These are phyloP conservation scores for Andrena hattorfiana DNA, from an alignment of 2,888 invertebrate genomes.

Conservation along the genomic window DNA sequence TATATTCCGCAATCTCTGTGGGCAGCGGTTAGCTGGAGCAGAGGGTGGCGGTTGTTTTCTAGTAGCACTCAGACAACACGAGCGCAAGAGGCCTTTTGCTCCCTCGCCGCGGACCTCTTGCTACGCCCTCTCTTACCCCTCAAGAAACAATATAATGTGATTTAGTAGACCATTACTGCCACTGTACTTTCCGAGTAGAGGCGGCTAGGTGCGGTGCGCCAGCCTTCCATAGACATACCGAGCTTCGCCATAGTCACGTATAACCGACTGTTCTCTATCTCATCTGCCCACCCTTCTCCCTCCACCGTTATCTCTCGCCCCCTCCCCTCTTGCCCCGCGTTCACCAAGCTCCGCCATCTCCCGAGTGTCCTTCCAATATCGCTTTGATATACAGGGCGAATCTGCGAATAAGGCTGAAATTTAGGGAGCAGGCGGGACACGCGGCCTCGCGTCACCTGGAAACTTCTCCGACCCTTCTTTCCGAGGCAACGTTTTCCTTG, in stretches of 20 bases:
- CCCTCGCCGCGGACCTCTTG: slow-evolving; percentile 57
- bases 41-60: slow-evolving; percentile 53
- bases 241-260: slow-evolving; percentile 71
- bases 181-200: slow-evolving; percentile 79
- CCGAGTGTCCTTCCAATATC: slow-evolving; percentile 38
- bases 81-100: slow-evolving; percentile 56
- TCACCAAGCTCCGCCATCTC: not conserved
- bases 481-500: not conserved
- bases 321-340: not conserved
- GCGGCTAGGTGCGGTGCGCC: slow-evolving; percentile 75
- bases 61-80: slow-evolving; percentile 54
- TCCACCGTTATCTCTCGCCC: slow-evolving; percentile 25
- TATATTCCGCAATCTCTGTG: slow-evolving; percentile 69
- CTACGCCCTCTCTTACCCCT: slow-evolving; percentile 66
- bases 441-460: not conserved
- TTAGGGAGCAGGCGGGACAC: not conserved
- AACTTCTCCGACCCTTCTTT: not conserved
- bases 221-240: slow-evolving; percentile 70
- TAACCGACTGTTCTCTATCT: slow-evolving; percentile 74
- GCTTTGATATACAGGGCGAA: slow-evolving; percentile 29
- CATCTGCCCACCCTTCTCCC: slow-evolving; percentile 51
- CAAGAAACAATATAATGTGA: slow-evolving; percentile 84
- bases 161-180: slow-evolving; percentile 83
- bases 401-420: slow-evolving; percentile 9
- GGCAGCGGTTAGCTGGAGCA: slow-evolving; percentile 51